A percentile compares a stretch with the other conserved stretches of the same genome.
Evolutionary conservation across 2,113 vertebrate genomes (phyloP).

Genomic region (Tautogolabrus adspersus): DNA sequence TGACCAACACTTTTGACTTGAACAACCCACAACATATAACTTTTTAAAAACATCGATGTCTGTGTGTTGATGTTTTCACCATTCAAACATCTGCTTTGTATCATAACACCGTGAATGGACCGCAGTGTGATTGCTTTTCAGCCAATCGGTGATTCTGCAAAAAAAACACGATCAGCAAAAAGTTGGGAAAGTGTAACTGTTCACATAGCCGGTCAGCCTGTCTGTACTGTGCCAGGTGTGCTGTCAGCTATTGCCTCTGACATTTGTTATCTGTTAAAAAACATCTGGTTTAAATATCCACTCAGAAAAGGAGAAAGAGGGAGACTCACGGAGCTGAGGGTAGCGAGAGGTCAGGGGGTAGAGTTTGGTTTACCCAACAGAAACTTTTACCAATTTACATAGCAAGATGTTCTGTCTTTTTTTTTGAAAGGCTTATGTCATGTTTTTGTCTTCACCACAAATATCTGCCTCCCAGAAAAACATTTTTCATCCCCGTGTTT

Average conservation of each 20-base stretch:
- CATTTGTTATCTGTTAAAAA: constrained; percentile 83
- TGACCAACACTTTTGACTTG: neutral
- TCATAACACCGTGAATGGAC: constrained; percentile 14
- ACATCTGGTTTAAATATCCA: constrained; percentile 83
- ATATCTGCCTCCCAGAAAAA: constrained; percentile 47
- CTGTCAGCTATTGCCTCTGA: constrained; percentile 74
- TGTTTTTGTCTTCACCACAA: constrained; percentile 67
- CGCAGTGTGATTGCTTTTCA: neutral
- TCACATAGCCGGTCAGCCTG: constrained; percentile 49
- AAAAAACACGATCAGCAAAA: constrained; percentile 27
- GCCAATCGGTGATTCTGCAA: neutral
- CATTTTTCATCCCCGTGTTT: constrained; percentile 70
- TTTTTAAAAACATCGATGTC: constrained; percentile 2
- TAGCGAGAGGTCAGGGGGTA: constrained; percentile 57
- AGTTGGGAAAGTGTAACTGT: constrained; percentile 26
- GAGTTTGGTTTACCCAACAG: constrained; percentile 52
- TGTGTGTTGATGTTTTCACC: constrained; percentile 15
- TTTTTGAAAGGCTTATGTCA: constrained; percentile 57
- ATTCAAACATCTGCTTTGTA: constrained; percentile 43
- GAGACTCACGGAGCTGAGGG: constrained; percentile 57
- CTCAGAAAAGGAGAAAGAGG: constrained; percentile 55
- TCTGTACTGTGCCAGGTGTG: constrained; percentile 81
- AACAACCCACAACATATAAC: neutral
- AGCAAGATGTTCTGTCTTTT: neutral
- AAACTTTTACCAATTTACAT: constrained; percentile 57